phyloP scores from a whole-genome alignment of 2,797 vertebrate species.

The Diplodus puntazzo region DNA sequence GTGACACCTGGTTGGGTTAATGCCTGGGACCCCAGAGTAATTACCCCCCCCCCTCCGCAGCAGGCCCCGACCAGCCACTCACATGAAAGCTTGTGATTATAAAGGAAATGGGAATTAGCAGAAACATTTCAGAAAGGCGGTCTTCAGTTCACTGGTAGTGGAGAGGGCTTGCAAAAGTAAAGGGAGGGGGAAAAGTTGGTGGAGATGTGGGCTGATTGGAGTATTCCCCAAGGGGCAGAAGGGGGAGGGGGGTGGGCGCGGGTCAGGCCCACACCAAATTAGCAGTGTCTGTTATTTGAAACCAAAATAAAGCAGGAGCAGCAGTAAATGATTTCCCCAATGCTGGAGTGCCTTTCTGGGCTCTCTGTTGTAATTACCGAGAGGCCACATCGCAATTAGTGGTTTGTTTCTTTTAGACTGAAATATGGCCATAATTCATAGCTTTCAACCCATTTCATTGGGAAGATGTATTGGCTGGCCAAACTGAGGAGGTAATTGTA shows the following conservation, averaged over 20 bases:
- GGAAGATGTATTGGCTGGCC: constrained; percentile 82
- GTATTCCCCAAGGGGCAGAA: constrained; percentile 85
- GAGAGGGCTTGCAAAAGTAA: constrained; percentile 52
- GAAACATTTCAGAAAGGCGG: constrained; percentile 89
- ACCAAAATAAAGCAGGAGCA: constrained; percentile 93
- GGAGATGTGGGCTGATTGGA: constrained; percentile 90
- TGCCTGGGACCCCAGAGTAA: constrained; percentile 91
- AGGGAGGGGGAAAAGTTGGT: constrained; percentile 37
- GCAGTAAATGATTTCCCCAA: constrained; percentile 89
- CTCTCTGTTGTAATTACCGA: constrained; percentile 84
- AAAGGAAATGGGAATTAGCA: constrained; percentile 97
- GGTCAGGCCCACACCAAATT: constrained; percentile 93
- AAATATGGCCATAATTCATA: constrained; percentile 92
- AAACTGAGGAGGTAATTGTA: constrained; percentile 85
- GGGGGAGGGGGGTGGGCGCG: constrained; percentile 69
- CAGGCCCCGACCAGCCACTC: constrained; percentile 84
- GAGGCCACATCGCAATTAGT: constrained; percentile 90
- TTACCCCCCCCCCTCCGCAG: constrained; percentile 86
- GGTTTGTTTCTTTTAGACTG: constrained; percentile 90
- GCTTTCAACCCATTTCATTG: constrained; percentile 87
- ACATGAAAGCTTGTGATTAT: constrained; percentile 94
- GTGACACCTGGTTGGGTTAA: constrained; percentile 95
- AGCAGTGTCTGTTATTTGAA: constrained; percentile 94
- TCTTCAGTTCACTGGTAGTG: constrained; percentile 84
- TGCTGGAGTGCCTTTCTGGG: constrained; percentile 83